Evolutionary conservation across 2,888 invertebrate species (phyloP).

Genomic region (Philereme vetulata): DNA sequence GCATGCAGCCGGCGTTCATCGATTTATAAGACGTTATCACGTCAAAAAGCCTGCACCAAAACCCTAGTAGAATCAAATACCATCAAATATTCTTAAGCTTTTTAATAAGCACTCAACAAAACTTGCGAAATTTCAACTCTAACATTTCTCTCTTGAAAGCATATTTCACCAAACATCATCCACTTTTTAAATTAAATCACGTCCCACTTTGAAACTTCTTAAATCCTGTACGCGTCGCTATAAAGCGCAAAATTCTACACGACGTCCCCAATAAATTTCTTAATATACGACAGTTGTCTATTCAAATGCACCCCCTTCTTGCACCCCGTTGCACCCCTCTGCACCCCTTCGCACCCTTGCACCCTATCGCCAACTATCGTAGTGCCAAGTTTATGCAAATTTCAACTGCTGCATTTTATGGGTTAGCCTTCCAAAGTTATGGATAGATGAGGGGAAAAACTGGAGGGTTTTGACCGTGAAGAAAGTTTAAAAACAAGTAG

Average conservation of each 20-base stretch:
- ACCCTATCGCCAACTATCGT: slow-evolving; percentile 49
- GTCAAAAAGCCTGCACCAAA: too few relatives aligned
- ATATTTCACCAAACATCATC: too few relatives aligned
- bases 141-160: too few relatives aligned
- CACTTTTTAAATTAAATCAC: slow-evolving; percentile 17
- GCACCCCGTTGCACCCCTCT: slow-evolving; percentile 26
- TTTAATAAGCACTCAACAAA: too few relatives aligned
- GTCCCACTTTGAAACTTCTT: slow-evolving; percentile 7
- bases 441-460: slow-evolving; percentile 42
- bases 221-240: slow-evolving; percentile 6
- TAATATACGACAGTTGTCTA: slow-evolving; percentile 54
- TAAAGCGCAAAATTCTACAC: slow-evolving; percentile 26
- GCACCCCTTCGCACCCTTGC: slow-evolving; percentile 32
- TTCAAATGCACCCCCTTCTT: slow-evolving; percentile 35
- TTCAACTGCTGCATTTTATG: slow-evolving; percentile 64
- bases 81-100: too few relatives aligned
- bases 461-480: slow-evolving; percentile 21
- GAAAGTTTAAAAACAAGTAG: slow-evolving; percentile 3
- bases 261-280: slow-evolving; percentile 49
- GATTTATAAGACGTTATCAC: too few relatives aligned
- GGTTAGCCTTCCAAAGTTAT: slow-evolving; percentile 44
- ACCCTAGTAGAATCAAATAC: too few relatives aligned
- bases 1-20: too few relatives aligned
- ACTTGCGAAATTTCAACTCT: too few relatives aligned
- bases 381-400: slow-evolving; percentile 61